Evolutionary conservation across 2,797 vertebrate species (phyloP).

Genomic region (Pygocentrus nattereri): DNA sequence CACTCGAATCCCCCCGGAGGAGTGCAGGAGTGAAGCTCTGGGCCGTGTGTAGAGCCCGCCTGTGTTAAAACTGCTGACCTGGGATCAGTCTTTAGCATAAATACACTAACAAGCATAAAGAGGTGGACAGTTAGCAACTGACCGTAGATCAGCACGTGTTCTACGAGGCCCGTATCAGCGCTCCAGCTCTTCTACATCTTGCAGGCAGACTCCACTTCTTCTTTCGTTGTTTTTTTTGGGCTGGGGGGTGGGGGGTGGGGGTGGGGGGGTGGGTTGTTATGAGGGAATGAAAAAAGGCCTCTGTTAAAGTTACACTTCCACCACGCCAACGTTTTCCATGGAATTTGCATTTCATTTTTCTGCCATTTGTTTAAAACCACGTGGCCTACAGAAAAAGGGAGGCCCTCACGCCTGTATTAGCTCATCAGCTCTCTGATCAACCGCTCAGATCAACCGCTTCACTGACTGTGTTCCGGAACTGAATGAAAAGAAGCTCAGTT

Average conservation of each 20-base stretch:
- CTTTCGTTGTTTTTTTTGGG: not conserved
- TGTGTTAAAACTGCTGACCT: not conserved
- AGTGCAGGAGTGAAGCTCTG: not conserved
- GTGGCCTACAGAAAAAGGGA: conserved; percentile 19
- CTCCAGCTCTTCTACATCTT: not conserved
- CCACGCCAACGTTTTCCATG: conserved; percentile 34
- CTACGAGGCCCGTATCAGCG: not conserved
- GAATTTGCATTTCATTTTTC: conserved; percentile 52
- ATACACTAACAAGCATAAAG: not conserved
- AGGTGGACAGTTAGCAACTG: not conserved
- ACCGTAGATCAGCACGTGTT: not conserved
- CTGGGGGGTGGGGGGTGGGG: no score
- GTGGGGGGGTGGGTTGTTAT: not conserved
- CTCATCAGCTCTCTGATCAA: not conserved
- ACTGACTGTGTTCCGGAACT: no score
- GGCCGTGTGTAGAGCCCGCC: not conserved
- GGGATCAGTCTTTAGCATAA: not conserved
- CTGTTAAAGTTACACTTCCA: conserved; percentile 12
- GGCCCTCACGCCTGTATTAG: not conserved
- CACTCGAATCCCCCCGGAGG: not conserved
- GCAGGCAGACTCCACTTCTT: not conserved
- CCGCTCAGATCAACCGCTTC: no score
- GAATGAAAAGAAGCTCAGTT: no score
- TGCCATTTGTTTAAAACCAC: conserved; percentile 47
- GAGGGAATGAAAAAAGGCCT: not conserved